Evolutionary conservation across 2,797 vertebrate species (phyloP).

Genomic region (Bryconaethiops microstoma): DNA sequence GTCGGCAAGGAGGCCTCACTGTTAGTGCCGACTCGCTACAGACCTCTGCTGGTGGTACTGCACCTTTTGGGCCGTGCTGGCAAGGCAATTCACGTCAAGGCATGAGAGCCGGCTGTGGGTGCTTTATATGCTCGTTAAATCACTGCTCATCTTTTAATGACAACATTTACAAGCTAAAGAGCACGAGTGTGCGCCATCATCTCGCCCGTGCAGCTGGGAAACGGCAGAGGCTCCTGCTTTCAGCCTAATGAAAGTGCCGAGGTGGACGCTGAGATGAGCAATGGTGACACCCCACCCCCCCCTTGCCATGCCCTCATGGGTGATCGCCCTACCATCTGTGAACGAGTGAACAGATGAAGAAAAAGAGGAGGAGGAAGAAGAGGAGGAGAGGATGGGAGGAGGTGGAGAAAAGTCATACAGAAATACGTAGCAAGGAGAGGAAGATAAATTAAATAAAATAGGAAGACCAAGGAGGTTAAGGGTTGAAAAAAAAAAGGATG

Average conservation of each 20-base stretch:
- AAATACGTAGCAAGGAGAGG: background rate
- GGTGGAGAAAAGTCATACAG: background rate
- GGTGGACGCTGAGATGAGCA: constrained; percentile 46
- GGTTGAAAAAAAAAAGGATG: background rate
- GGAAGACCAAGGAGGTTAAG: background rate
- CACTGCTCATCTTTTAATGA: constrained; percentile 31
- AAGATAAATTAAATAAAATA: background rate
- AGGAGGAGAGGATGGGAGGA: background rate
- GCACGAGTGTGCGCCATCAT: background rate
- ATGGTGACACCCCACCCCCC: constrained; percentile 27
- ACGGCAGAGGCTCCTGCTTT: constrained; percentile 19
- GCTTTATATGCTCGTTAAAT: constrained; percentile 53
- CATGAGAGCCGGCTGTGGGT: constrained; percentile 5
- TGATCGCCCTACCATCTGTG: constrained; percentile 50
- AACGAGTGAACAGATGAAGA: constrained; percentile 16
- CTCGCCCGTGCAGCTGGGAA: background rate
- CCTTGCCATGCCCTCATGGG: constrained; percentile 16
- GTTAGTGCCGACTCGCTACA: background rate
- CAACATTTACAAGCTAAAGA: constrained; percentile 46
- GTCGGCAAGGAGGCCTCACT: background rate
- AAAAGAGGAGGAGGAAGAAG: background rate
- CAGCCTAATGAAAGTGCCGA: constrained; percentile 43
- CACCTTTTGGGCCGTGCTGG: background rate
- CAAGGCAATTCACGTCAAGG: background rate
- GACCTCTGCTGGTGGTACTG: constrained; percentile 52